These are phyloP conservation scores for Solenopsis invicta DNA, from an alignment of 1,140 invertebrate genomes.

Conservation along the genomic window DNA sequence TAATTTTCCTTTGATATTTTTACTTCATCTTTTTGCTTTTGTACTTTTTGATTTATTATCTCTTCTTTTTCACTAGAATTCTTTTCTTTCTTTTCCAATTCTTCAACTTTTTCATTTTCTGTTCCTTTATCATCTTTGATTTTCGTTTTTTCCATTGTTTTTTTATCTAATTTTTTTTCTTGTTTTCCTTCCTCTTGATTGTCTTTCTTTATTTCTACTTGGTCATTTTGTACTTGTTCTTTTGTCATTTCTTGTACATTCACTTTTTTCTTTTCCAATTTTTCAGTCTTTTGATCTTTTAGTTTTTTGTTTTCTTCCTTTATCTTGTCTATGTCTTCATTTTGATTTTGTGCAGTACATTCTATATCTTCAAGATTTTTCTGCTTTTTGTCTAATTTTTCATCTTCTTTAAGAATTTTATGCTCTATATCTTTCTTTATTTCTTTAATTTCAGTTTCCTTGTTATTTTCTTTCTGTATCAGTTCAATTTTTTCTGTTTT, in stretches of 20 bases:
- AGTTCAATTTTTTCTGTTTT: constrained; percentile 64
- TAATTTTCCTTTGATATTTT: constrained; percentile 32
- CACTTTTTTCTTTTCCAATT: constrained; percentile 58
- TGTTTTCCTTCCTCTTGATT: constrained; percentile 65
- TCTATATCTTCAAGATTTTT: constrained; percentile 40
- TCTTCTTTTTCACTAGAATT: constrained; percentile 57
- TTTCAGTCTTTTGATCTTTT: constrained; percentile 28
- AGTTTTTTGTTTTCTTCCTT: constrained; percentile 61
- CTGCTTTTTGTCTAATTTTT: constrained; percentile 16
- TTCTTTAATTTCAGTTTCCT: constrained; percentile 40
- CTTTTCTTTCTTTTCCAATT: constrained; percentile 62
- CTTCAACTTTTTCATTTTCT: constrained; percentile 61
- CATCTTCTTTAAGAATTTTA: constrained; percentile 58
- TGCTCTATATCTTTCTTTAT: constrained; percentile 55
- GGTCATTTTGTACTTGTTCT: constrained; percentile 54
- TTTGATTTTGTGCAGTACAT: constrained; percentile 14
- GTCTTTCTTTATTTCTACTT: constrained; percentile 59
- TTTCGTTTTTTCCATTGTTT: constrained; percentile 62
- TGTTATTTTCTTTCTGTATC: constrained; percentile 55
- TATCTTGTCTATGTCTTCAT: constrained; percentile 16
- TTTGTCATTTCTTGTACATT: constrained; percentile 61
- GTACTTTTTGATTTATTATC: constrained; percentile 47
- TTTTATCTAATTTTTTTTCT: constrained; percentile 49
- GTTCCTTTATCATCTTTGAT: constrained; percentile 50
- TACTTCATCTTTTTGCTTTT: constrained; percentile 38